Evolutionary conservation across 2,888 invertebrate species (phyloP).

Genomic region (Aphodius granarius): DNA sequence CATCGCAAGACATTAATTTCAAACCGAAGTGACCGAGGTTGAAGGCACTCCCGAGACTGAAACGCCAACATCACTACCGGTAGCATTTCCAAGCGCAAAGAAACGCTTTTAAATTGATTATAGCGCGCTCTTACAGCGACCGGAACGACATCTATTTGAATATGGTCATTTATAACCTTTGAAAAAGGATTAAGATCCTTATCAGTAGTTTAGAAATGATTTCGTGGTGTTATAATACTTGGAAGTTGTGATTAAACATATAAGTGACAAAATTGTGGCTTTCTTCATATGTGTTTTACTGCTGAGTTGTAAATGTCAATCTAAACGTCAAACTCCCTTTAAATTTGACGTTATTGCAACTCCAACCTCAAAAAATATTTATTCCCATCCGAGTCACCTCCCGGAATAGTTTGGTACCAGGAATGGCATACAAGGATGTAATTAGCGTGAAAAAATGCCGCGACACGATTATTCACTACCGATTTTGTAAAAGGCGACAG

Average conservation of each 20-base stretch:
- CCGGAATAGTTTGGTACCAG: not conserved
- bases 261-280: not conserved
- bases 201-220: too few relatives aligned
- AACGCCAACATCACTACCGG: not conserved
- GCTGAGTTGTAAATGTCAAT: not conserved
- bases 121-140: not conserved
- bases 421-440: not conserved
- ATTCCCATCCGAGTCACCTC: too few relatives aligned
- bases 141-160: not conserved
- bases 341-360: too few relatives aligned
- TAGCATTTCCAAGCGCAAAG: not conserved
- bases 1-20: not conserved
- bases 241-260: not conserved
- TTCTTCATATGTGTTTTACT: not conserved
- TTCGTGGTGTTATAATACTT: not conserved
- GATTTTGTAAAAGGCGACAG: conserved; percentile 4
- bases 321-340: too few relatives aligned
- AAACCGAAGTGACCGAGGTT: not conserved
- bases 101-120: not conserved
- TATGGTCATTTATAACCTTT: not conserved
- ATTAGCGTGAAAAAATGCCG: not conserved
- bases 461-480: conserved; percentile 11
- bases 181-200: not conserved
- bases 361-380: too few relatives aligned
- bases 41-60: not conserved